Evolutionary conservation across 2,888 invertebrate genomes (phyloP), one percentile per base, ranked within the genome.

Genomic region (Oxystoma pomonae): DNA sequence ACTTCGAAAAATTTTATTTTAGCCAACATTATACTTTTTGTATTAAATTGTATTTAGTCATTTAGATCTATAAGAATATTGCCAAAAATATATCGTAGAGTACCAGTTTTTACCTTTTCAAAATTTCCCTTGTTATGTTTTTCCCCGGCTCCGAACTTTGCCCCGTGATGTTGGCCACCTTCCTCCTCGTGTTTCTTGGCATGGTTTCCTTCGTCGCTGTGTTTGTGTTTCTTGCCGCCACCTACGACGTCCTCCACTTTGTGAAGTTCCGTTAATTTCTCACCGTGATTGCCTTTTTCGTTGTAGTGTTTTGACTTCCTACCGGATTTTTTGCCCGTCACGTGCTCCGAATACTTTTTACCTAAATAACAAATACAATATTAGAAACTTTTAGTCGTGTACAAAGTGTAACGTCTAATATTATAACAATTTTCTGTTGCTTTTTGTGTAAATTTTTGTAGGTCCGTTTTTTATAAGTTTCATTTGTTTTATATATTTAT

Each of bases 221-320:
- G 72, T n/a, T 72, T 71, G 19, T 68, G 71, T 66, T 80, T 79
- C 65, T 77, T 78, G 1, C 78, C 78, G 20, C 74, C 77, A 22
- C 72, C 71, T 62, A 78, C 79, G 3, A 67, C 71, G 58, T 76
- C 74, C 18, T 73, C 69, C 55, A 72, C 72, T 65, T 72, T 76
- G 59, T 78, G 79, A 12, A 70, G 61, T 5, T 75, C 73, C 7
- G 71, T 67, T 16, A 71, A 69, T 20, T 72, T 67, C 57, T 75
- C 70, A 16, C 77, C 79, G 62, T 78, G 77, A 20, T 71, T 71
- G 0, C 72, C 72, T 16, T 70, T 69, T 55, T 79, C 80, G 52
- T 70, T 67, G 52, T 80, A 76, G 64, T 79, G 77, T 20, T 71
- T 70, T 1, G 72, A 70, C 49, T 69, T 71, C 56, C 73, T 74